A percentile compares a stretch with the other conserved stretches of the same genome.
phyloP scores from a whole-genome alignment of 2,797 vertebrate species.

The Chelon auratus region DNA sequence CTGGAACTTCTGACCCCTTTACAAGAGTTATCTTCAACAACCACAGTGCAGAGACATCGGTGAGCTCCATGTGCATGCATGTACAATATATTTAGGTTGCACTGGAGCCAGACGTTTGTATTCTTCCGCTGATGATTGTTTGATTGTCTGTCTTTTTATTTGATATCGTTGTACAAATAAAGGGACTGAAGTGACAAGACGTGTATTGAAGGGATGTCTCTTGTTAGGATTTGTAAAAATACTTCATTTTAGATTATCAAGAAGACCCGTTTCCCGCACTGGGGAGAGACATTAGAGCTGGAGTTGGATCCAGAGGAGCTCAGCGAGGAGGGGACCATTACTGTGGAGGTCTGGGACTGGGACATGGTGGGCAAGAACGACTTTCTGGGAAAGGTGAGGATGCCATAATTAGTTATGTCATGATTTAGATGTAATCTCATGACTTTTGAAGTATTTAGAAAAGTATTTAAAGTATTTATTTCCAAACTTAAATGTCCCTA shows the following conservation, averaged over 20 bases:
- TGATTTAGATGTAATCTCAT: not conserved
- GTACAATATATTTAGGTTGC: conserved; percentile 7
- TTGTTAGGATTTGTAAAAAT: conserved; percentile 9
- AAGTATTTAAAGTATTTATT: too few relatives aligned
- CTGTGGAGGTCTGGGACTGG: conserved; percentile 95
- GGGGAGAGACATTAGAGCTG: conserved; percentile 91
- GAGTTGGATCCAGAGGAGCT: conserved; percentile 80
- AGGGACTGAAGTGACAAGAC: not conserved
- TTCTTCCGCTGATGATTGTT: not conserved
- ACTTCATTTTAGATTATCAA: conserved; percentile 88
- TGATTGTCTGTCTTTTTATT: conserved; percentile 5
- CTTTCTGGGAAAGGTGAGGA: conserved; percentile 90
- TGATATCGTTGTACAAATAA: too few relatives aligned
- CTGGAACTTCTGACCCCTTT: conserved; percentile 93
- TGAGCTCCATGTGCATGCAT: conserved; percentile 76
- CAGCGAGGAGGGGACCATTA: conserved; percentile 72
- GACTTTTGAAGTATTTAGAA: not conserved
- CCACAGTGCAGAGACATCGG: conserved; percentile 89
- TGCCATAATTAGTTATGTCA: not conserved
- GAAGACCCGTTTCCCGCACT: conserved; percentile 92
- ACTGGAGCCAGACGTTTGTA: not conserved
- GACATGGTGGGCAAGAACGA: conserved; percentile 97
- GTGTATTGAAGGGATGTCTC: not conserved
- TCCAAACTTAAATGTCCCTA: too few relatives aligned
- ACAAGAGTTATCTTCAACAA: conserved; percentile 89